phyloP scores from a whole-genome alignment of 2,888 invertebrate genomes.

The Brachypterus glaber region DNA sequence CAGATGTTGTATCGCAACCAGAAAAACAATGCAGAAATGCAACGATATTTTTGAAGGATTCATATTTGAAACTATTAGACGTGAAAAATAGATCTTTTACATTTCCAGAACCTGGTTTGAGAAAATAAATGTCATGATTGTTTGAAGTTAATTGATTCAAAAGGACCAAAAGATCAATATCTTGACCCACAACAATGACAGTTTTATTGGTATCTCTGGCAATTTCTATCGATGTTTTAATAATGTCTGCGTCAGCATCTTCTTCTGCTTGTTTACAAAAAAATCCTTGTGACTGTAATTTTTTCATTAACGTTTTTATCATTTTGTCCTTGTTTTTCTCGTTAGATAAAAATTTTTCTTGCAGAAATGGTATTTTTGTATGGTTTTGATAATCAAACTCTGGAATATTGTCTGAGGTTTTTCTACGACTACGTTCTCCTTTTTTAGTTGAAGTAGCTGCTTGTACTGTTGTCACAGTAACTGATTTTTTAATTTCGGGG shows the following conservation, averaged over 20 bases:
- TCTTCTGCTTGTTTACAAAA: conserved; percentile 32
- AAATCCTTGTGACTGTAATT: conserved; percentile 32
- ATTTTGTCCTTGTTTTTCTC: conserved; percentile 22
- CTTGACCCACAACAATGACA: conserved; percentile 32
- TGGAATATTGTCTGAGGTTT: conserved; percentile 16
- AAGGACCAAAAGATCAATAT: conserved; percentile 34
- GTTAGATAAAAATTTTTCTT: conserved; percentile 26
- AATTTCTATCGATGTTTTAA: conserved; percentile 26
- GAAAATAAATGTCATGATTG: conserved; percentile 28
- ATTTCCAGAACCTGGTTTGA: conserved; percentile 34
- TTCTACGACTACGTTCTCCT: conserved; percentile 19
- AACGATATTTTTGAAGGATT: conserved; percentile 12
- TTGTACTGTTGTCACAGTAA: conserved; percentile 6
- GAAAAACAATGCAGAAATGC: conserved; percentile 20
- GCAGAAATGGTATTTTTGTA: conserved; percentile 24
- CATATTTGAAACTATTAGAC: conserved; percentile 15
- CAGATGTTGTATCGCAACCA: conserved; percentile 27
- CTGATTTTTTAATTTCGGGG: conserved; percentile 23
- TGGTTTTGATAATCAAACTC: conserved; percentile 1
- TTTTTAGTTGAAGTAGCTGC: conserved; percentile 21
- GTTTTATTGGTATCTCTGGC: conserved; percentile 21
- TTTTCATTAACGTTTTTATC: conserved; percentile 30
- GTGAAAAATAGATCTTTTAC: conserved; percentile 31
- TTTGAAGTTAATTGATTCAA: conserved; percentile 31
- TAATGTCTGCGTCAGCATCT: conserved; percentile 35